Conservation (phyloP, 2,888 invertebrate species). For the Pristionchus mayeri region DNA sequence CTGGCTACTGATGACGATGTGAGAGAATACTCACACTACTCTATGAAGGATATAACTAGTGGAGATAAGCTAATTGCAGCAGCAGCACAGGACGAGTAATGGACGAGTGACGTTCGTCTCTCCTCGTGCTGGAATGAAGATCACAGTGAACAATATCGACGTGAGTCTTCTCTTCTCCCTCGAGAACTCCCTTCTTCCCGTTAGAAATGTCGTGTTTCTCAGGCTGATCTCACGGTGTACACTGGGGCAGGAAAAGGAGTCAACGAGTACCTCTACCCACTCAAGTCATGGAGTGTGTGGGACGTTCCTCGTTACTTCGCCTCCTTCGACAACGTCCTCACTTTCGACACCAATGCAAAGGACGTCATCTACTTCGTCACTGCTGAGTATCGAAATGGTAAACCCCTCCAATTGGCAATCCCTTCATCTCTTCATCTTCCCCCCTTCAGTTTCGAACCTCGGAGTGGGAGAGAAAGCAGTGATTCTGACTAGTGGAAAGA, state of each 20-base stretch:
- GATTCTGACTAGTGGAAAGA: slow-evolving; percentile 18
- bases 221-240: slow-evolving; percentile 8
- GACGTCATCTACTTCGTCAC: slow-evolving; percentile 25
- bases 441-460: not conserved
- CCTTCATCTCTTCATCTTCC: too few relatives aligned
- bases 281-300: not conserved
- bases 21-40: not conserved
- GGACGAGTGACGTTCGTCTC: not conserved
- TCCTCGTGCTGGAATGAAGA: not conserved
- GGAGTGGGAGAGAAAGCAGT: not conserved
- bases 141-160: slow-evolving; percentile 25
- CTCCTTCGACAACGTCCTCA: slow-evolving; percentile 10
- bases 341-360: not conserved
- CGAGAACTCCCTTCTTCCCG: not conserved
- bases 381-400: slow-evolving; percentile 1
- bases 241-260: slow-evolving; percentile 12
- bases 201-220: not conserved
- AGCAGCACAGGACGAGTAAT: not conserved
- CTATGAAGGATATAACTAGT: too few relatives aligned
- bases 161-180: not conserved
- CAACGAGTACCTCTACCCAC: slow-evolving; percentile 1
- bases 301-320: slow-evolving; percentile 9
- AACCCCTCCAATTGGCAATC: too few relatives aligned
- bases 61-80: not conserved
- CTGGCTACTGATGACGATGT: slow-evolving; percentile 6